Evolutionary conservation across 2,797 vertebrate genomes (phyloP).

Genomic region (Sebastes miniatus): DNA sequence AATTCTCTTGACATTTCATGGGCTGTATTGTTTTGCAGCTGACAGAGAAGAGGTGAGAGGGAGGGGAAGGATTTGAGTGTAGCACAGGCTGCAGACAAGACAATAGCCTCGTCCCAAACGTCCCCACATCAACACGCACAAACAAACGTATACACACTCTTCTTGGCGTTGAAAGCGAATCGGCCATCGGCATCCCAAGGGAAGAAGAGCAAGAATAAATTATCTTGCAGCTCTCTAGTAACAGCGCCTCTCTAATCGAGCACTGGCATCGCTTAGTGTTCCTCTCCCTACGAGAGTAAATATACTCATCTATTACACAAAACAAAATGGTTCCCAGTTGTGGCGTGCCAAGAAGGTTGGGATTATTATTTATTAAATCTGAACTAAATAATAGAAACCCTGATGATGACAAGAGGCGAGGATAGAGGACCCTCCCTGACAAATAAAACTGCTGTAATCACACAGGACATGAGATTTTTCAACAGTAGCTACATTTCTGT

Average conservation of each 20-base stretch:
- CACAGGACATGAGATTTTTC: slow-evolving; percentile 43
- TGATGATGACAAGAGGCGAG: slow-evolving; percentile 7
- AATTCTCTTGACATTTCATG: slow-evolving; percentile 72
- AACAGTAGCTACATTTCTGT: slow-evolving; percentile 46
- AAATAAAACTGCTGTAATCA: slow-evolving; percentile 42
- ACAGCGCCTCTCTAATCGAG: slow-evolving; percentile 71
- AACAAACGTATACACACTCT: slow-evolving; percentile 29
- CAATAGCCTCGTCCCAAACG: slow-evolving; percentile 40
- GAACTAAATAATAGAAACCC: slow-evolving; percentile 40
- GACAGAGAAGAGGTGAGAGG: slow-evolving; percentile 29
- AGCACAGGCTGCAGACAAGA: slow-evolving; percentile 39
- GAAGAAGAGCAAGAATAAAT: slow-evolving; percentile 68
- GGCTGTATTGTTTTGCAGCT: slow-evolving; percentile 51
- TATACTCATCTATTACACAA: slow-evolving; percentile 68
- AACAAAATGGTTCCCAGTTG: slow-evolving; percentile 66
- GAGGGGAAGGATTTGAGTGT: slow-evolving; percentile 40
- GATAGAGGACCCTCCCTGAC: not conserved
- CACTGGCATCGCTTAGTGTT: slow-evolving; percentile 61
- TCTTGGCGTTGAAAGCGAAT: slow-evolving; percentile 36
- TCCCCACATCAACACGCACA: slow-evolving; percentile 18
- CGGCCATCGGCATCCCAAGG: slow-evolving; percentile 41
- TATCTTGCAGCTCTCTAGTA: slow-evolving; percentile 65
- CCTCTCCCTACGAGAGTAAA: slow-evolving; percentile 68
- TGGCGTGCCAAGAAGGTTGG: slow-evolving; percentile 37
- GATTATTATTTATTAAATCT: slow-evolving; percentile 65